Base-by-base conservation (phyloP, 2,888 invertebrate species). In the Parapristionchus giblindavisi region DNA sequence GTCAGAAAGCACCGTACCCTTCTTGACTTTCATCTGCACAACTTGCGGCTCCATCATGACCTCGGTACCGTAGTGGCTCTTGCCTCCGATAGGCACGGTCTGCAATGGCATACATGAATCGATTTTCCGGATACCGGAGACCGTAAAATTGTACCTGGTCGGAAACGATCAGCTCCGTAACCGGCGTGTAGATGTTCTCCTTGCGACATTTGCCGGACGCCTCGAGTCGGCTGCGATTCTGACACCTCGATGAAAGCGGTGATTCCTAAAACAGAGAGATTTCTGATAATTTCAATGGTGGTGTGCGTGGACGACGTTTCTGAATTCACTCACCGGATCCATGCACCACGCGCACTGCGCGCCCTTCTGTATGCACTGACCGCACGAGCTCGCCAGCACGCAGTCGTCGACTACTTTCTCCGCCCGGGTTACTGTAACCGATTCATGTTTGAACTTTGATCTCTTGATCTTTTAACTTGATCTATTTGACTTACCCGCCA, bases 291-390 rank as follows among this genome's bases (percentile, higher is more conserved):
- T 14, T 11, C 24, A 58, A 24, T 2, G 11, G 32, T 11, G 32
- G 2, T 2, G 3, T 6, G 8, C 56, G 34, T 1, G 5, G 34
- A 27, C 14, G 17, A 21, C 27, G 24, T 36, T 34, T 14, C 8
- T 43, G 17, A 43, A 43, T 4, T 11, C 14, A 34, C 68, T 52
- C 32, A 75, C 75, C 3, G 75, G 75, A 51, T 75, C 75, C 58
- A 58, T 58, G 51, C 75, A 75, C 75, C 75, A 75, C 4, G 75
- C 75, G 32, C 75, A 75, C 1, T 29, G 32, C 17, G 75, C 34
- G n/a, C 58, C 68, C 54, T 58, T 38, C 58, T 68, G 65, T 24
- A 75, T 75, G 70, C 75, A 75, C 51, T 75, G 68, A 8, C 75
- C 75, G 38, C 75, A 75, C 56, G 70, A 71, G 1, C 29, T 56